phyloP scores from a whole-genome alignment of 2,888 invertebrate genomes.

The Cheilosia urbana region DNA sequence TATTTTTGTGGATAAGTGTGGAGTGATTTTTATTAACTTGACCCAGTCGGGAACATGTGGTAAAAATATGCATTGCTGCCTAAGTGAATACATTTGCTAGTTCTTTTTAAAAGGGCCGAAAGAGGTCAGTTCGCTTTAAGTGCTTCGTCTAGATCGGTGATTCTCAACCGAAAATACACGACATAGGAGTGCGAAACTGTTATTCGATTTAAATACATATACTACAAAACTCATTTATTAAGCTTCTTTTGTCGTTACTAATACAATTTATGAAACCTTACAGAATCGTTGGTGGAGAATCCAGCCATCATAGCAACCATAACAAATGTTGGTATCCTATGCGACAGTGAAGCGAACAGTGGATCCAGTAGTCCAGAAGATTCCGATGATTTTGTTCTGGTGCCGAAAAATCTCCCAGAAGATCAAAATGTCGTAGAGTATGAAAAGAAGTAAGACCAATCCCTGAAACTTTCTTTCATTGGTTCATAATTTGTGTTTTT shows the following conservation, averaged over 20 bases:
- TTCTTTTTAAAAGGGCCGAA: too few relatives aligned
- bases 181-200: background rate
- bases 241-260: background rate
- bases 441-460: slow-evolving; percentile 80
- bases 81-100: too few relatives aligned
- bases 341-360: slow-evolving; percentile 84
- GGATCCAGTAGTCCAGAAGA: slow-evolving; percentile 88
- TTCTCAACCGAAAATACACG: too few relatives aligned
- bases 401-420: slow-evolving; percentile 88
- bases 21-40: background rate
- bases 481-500: background rate
- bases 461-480: background rate
- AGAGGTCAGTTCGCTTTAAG: too few relatives aligned
- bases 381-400: slow-evolving; percentile 92
- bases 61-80: too few relatives aligned
- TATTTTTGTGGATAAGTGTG: background rate
- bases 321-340: slow-evolving; percentile 85
- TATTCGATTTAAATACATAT: too few relatives aligned
- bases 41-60: too few relatives aligned
- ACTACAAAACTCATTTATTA: too few relatives aligned
- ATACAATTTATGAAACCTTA: slow-evolving; percentile 12
- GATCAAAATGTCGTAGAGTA: slow-evolving; percentile 84
- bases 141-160: too few relatives aligned
- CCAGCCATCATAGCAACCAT: slow-evolving; percentile 85
- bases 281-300: slow-evolving; percentile 85